Evolutionary conservation across 1,140 invertebrate genomes (phyloP).

Genomic region (Oedothorax gibbosus): DNA sequence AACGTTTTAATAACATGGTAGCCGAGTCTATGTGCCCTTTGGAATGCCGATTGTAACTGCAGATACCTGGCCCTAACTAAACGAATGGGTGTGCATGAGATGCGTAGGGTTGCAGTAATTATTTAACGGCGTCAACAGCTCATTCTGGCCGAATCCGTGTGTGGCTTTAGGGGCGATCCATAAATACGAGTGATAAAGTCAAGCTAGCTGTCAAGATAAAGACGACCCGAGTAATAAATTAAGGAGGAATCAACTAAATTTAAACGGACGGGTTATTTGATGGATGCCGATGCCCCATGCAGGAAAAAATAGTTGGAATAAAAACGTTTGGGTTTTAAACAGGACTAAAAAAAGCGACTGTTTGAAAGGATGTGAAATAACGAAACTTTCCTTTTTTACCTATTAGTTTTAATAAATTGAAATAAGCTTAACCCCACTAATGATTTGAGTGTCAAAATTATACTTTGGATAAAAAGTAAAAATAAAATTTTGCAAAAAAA

Average conservation of each 20-base stretch:
- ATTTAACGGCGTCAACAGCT: background rate
- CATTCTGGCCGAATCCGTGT: background rate
- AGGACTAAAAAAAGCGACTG: too few relatives aligned
- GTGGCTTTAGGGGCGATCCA: constrained; percentile 32
- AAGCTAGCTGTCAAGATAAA: constrained; percentile 47
- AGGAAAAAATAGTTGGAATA: background rate
- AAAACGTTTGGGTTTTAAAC: background rate
- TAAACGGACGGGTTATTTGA: constrained; percentile 42
- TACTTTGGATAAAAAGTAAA: too few relatives aligned
- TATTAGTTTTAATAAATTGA: too few relatives aligned
- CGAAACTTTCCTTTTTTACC: too few relatives aligned
- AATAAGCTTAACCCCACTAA: too few relatives aligned
- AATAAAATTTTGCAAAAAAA: background rate
- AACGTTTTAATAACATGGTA: too few relatives aligned
- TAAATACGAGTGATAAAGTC: constrained; percentile 51
- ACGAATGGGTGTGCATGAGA: background rate
- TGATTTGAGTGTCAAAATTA: too few relatives aligned
- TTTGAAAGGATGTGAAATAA: too few relatives aligned
- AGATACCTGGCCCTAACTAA: background rate
- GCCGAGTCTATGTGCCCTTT: too few relatives aligned
- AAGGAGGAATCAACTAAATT: constrained; percentile 39
- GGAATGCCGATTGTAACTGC: too few relatives aligned
- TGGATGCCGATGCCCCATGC: constrained; percentile 26
- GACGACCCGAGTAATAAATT: constrained; percentile 44
- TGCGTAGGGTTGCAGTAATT: constrained; percentile 17